Base-by-base conservation (phyloP, 1,140 invertebrate genomes). In the Bombus vancouverensis region DNA sequence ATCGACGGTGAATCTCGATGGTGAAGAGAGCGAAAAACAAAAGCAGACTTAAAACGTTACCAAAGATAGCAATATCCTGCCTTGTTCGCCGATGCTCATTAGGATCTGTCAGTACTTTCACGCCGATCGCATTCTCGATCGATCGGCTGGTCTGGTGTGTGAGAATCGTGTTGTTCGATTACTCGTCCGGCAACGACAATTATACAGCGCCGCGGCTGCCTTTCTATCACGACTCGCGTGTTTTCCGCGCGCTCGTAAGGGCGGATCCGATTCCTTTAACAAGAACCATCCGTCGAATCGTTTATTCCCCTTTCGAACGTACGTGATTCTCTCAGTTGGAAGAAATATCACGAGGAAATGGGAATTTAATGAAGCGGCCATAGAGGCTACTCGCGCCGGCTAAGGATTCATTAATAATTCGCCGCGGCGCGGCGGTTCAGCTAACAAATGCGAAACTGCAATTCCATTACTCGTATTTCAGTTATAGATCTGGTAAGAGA, bases 71-170 rank as follows among this genome's bases (percentile, higher is more conserved):
- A 5, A 68, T 53, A 34, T 28, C 37, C 44, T 37, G 42, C n/a
- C 39, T 68, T 77, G 62, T 77, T 83, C 44, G 28, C 12, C 28
- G 62, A 32, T 28, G 81, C 62, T 83, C 81, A 83, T 83, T 83
- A 83, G 74, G 81, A 83, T 66, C 73, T 83, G 81, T 83, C 81
- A 42, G 81, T 83, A 68, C 25, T 83, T 83, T 83, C 81, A 77
- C 81, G 73, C 81, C 81, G 81, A 77, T 83, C 81, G 81, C 81
- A 77, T 83, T 83, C 81, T 65, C 81, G 73, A 83, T 83, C 81
- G 81, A 77, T 44, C 62, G 44, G 34, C 44, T 53, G 25, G 1
- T 34, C n/a, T 8, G 62, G n/a, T n/a, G 39, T 77, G 73, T 28
- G 73, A 83, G 81, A 57, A 77, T 59, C 28, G 34, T 2, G 28